A percentile compares a stretch with the other conserved stretches of the same genome.
Conservation (phyloP, 2,888 invertebrate genomes). For the Suillia variegata region DNA sequence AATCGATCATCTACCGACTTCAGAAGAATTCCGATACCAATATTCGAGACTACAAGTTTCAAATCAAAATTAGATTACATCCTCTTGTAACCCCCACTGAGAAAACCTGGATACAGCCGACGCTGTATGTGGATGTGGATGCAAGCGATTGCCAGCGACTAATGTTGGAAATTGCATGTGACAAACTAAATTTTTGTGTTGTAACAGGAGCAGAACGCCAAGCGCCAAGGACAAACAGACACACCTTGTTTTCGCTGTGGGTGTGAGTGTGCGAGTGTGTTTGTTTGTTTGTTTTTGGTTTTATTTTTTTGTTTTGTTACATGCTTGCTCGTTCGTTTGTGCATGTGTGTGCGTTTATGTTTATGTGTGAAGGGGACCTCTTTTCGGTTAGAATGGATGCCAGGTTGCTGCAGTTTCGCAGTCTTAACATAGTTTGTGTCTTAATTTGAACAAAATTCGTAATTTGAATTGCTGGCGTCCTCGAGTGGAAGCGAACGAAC, state of each 20-base stretch:
- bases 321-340: not conserved
- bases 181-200: conserved; percentile 1
- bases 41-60: no score
- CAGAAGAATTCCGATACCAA: no score
- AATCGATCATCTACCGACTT: no score
- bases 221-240: no score
- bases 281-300: conserved; percentile 6
- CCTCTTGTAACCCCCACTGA: no score
- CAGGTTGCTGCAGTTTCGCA: no score
- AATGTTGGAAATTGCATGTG: conserved; percentile 1
- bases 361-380: not conserved
- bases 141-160: not conserved
- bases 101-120: no score
- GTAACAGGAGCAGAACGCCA: not conserved
- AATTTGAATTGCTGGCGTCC: not conserved
- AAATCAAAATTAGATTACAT: no score
- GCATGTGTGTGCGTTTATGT: no score
- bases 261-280: not conserved
- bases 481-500: not conserved
- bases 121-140: not conserved
- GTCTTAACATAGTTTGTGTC: no score
- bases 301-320: no score
- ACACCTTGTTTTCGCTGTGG: not conserved
- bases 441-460: not conserved
- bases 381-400: not conserved